Base-by-base conservation (phyloP, 37 sponge, comb jelly and placozoan genomes). In the Chondrosia reniformis region DNA sequence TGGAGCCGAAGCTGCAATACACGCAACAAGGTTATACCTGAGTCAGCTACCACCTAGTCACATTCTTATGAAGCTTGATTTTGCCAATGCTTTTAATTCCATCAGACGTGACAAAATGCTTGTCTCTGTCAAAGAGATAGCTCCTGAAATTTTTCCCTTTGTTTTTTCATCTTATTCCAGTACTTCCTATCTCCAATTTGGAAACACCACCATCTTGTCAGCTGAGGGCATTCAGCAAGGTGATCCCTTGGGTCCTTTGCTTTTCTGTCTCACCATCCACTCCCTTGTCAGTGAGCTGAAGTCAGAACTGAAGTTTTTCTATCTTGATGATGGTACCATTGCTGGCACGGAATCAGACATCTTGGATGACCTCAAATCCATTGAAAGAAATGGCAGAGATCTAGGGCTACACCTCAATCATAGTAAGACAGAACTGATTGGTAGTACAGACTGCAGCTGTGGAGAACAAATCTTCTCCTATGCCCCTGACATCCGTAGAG, bases 271-370 rank as follows among this genome's bases (percentile, higher is more conserved):
- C 2, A 1, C 44, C 4, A 69, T 69, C 43, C 72, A 69, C 36
- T 2, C 42, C 8, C 5, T 69, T 0, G 36, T 34, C 1, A 7
- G 2, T 6, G 10, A 39, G 42, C 22, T 69, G 72, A 69, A 40
- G 44, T 69, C 72, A 34, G 72, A 40, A 25, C 4, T 38, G 24
- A 38, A 40, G 22, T 2, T 69, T 25, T 69, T 69, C 12, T 69
- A 69, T 6, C 72, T 69, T 38, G 72, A 69, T 40, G 72, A 69
- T 69, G 72, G 72, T 8, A 69, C 72, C 12, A 40, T 69, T 15
- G 72, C 44, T 5, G 72, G 72, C 5, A 0, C 72, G 1, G 8
- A 38, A 5, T 36, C 39, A n/a, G 31, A 1, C 9, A 24, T 69
- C n/a, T 2, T 39, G 3, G 44, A 1, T 25, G 72, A 69, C 43